phyloP scores from a whole-genome alignment of 37 sponge, comb jelly and placozoan genomes.

The Mnemiopsis leidyi region DNA sequence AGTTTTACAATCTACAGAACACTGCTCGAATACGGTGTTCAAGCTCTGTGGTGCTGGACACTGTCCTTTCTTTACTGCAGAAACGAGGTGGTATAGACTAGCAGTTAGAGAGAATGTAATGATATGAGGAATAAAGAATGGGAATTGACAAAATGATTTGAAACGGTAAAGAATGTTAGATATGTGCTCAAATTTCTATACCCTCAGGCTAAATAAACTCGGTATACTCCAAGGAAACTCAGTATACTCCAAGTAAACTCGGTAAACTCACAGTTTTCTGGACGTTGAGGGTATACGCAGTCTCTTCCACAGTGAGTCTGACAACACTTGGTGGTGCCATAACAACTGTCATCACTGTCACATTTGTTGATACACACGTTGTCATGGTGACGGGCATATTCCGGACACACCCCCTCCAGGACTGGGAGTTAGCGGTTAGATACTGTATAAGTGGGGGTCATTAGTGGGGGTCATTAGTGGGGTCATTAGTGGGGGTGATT shows the following conservation, averaged over 20 bases:
- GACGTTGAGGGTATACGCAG: not conserved
- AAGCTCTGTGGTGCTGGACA: not conserved
- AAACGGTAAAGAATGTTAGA: too few species aligned
- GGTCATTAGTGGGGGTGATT: too few species aligned
- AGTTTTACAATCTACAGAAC: not conserved
- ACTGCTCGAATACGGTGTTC: conserved; percentile 19
- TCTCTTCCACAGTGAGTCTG: conserved; percentile 28
- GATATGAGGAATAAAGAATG: too few species aligned
- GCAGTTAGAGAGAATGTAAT: too few species aligned
- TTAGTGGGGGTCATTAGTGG: too few species aligned
- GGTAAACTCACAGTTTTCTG: not conserved
- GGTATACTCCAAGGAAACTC: too few species aligned
- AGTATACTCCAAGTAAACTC: too few species aligned
- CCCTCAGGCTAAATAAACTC: too few species aligned
- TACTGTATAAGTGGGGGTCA: too few species aligned
- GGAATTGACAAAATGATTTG: too few species aligned
- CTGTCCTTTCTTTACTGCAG: conserved; percentile 8
- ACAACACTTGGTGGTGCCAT: conserved; percentile 44
- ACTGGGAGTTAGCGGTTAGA: not conserved
- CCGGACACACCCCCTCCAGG: conserved; percentile 11
- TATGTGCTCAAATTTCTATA: too few species aligned
- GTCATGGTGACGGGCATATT: not conserved
- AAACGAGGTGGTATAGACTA: too few species aligned
- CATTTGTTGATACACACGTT: conserved; percentile 7
- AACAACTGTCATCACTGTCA: not conserved